phyloP scores from a whole-genome alignment of 2,797 vertebrate genomes.

The Anomalospiza imberbis region DNA sequence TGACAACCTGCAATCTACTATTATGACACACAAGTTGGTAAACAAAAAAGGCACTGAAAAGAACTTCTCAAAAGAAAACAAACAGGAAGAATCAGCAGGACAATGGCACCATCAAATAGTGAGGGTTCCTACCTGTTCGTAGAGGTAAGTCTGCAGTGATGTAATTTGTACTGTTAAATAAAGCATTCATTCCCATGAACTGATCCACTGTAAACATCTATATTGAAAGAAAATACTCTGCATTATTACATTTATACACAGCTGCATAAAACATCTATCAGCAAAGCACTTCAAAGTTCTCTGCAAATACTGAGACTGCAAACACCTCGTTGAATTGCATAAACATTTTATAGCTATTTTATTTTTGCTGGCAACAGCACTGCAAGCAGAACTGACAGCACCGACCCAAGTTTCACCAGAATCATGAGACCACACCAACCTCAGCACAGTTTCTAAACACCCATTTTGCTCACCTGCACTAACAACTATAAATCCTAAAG shows the following conservation, averaged over 20 bases:
- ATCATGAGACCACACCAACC: neutral
- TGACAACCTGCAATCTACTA: neutral
- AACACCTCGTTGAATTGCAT: neutral
- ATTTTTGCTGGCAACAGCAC: neutral
- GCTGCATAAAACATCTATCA: neutral
- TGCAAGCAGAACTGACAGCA: neutral
- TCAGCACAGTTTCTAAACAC: neutral
- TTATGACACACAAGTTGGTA: neutral
- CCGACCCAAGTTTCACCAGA: neutral
- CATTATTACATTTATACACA: neutral
- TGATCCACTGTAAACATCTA: slow-evolving; percentile 74
- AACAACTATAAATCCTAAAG: neutral
- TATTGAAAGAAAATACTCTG: slow-evolving; percentile 2
- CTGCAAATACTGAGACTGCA: neutral
- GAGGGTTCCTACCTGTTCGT: slow-evolving; percentile 64
- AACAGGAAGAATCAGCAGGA: neutral
- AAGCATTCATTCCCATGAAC: slow-evolving; percentile 65
- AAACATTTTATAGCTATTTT: neutral
- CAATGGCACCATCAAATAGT: neutral
- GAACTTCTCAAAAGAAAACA: neutral
- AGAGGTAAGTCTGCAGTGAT: slow-evolving; percentile 70
- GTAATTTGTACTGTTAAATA: slow-evolving; percentile 72
- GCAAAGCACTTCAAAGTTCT: neutral
- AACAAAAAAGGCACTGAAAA: neutral
- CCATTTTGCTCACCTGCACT: neutral